Percentiles rank a stretch among this genome's conserved stretches.
These are phyloP conservation scores for Holcopasites calliopsidis DNA, from an alignment of 1,140 invertebrate genomes.

Conservation along the genomic window DNA sequence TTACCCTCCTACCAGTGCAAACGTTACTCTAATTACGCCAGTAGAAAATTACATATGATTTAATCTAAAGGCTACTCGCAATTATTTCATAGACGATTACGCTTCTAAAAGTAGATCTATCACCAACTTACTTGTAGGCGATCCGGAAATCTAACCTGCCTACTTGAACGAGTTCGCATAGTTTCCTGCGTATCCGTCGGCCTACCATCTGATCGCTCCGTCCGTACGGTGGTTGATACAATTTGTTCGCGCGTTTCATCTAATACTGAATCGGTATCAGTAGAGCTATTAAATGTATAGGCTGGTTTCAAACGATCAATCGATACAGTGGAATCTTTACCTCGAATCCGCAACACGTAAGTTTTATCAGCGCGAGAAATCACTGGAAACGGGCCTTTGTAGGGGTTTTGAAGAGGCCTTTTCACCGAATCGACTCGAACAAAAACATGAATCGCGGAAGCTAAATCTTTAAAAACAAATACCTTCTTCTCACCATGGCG, in stretches of 20 bases:
- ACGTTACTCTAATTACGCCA: neutral
- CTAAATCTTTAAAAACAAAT: too few species aligned
- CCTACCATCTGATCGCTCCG: neutral
- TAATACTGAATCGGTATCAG: too few species aligned
- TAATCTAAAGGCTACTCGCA: neutral
- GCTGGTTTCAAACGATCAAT: neutral
- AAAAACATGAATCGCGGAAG: conserved; percentile 46
- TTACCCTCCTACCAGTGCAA: neutral
- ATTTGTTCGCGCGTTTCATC: too few species aligned
- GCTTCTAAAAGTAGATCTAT: too few species aligned
- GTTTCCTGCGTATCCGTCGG: neutral
- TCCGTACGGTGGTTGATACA: too few species aligned
- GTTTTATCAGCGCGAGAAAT: neutral
- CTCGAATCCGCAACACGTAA: neutral
- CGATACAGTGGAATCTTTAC: neutral
- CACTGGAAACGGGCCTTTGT: conserved; percentile 39
- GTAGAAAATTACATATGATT: neutral
- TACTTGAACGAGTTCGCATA: neutral
- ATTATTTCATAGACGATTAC: neutral
- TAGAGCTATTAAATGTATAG: neutral
- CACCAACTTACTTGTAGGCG: neutral
- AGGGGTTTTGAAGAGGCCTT: conserved; percentile 25
- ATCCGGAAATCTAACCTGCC: neutral
- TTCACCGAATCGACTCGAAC: conserved; percentile 38
- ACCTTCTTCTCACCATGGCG: too few species aligned